A percentile compares a stretch with the other conserved stretches of the same genome.
Conservation (phyloP, 1,140 invertebrate species). For the Drosophila sp. region DNA sequence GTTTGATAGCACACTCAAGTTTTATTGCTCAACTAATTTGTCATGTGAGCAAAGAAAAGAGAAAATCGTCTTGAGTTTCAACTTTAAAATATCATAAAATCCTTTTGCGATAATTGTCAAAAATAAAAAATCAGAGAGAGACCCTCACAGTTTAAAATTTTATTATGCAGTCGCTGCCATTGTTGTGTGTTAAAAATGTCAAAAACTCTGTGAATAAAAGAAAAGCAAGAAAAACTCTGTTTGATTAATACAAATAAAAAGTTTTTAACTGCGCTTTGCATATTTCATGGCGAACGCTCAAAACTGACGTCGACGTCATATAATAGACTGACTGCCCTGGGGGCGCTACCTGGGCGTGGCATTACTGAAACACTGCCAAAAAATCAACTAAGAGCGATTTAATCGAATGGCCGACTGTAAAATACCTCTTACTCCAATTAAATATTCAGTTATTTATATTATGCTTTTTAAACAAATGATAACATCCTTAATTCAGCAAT, state of each 20-base stretch:
- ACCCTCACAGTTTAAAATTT: slow-evolving; percentile 39
- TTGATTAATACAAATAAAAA: slow-evolving; percentile 84
- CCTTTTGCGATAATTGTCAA: slow-evolving; percentile 68
- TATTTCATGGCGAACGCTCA: slow-evolving; percentile 77
- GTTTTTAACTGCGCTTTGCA: slow-evolving; percentile 81
- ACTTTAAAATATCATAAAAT: slow-evolving; percentile 32
- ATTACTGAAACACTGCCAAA: slow-evolving; percentile 56
- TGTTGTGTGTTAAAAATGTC: slow-evolving; percentile 33
- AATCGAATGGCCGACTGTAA: background rate
- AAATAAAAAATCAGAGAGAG: slow-evolving; percentile 62
- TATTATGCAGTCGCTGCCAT: slow-evolving; percentile 73
- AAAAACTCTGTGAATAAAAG: slow-evolving; percentile 27
- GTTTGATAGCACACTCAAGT: slow-evolving; percentile 76
- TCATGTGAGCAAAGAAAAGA: slow-evolving; percentile 34
- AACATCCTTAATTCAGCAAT: no score
- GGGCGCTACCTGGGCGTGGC: slow-evolving; percentile 24
- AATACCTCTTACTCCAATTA: background rate
- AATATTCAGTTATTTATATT: no score
- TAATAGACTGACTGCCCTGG: slow-evolving; percentile 63
- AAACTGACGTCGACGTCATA: slow-evolving; percentile 67
- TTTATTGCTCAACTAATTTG: slow-evolving; percentile 81
- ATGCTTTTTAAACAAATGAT: no score
- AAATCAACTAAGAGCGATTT: slow-evolving; percentile 26
- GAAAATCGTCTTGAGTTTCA: slow-evolving; percentile 44
- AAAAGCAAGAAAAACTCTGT: slow-evolving; percentile 61